A percentile compares a stretch with the other conserved stretches of the same genome.
Evolutionary conservation across 1,140 invertebrate genomes (phyloP).

Genomic region (Drosophila nigrodunni): DNA sequence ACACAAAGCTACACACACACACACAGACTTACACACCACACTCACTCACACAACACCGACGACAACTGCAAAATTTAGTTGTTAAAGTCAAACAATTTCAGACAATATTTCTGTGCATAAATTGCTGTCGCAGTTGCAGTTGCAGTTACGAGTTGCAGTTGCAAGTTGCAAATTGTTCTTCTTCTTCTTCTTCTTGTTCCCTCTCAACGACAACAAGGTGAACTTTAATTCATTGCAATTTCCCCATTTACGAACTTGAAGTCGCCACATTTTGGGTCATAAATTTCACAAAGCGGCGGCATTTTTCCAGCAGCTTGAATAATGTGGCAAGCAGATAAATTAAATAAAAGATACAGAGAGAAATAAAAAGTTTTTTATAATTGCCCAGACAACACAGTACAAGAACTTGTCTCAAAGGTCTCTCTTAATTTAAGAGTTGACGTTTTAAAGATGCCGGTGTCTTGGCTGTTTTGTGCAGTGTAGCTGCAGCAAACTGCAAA

Average conservation of each 20-base stretch:
- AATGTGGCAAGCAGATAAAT: constrained; percentile 44
- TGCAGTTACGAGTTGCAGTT: constrained; percentile 24
- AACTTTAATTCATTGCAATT: not conserved
- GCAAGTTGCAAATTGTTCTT: constrained; percentile 12
- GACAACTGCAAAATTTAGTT: constrained; percentile 73
- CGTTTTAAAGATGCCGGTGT: no score
- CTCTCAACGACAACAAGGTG: constrained; percentile 15
- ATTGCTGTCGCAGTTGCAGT: constrained; percentile 63
- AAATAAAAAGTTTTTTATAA: no score
- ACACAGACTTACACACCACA: not conserved
- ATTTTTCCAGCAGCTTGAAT: constrained; percentile 63
- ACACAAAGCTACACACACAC: constrained; percentile 37
- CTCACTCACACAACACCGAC: constrained; percentile 8
- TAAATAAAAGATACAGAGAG: no score
- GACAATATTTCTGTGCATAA: constrained; percentile 77
- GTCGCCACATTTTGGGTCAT: constrained; percentile 71
- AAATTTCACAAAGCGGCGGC: constrained; percentile 75
- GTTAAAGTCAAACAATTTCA: constrained; percentile 79
- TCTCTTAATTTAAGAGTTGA: no score
- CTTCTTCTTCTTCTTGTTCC: not conserved
- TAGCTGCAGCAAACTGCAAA: no score
- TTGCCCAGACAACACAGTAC: no score
- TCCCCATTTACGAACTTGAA: constrained; percentile 15
- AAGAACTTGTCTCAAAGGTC: no score
- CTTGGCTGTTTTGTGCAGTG: no score